Base-by-base conservation (phyloP, 2,113 vertebrate genomes). In the Sitta europaea region DNA sequence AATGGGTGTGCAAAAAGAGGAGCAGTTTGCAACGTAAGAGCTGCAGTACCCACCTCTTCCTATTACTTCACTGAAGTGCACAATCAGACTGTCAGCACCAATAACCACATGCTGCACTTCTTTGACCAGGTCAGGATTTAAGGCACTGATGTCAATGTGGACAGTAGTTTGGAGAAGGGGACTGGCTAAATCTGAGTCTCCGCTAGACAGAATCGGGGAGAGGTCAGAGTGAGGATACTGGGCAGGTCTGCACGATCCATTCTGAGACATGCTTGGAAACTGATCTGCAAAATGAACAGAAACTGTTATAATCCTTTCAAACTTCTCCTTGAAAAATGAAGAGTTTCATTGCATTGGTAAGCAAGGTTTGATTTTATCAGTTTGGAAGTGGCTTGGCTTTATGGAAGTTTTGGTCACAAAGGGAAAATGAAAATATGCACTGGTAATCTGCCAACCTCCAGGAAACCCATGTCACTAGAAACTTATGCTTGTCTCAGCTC, bases 81-180 rank as follows among this genome's bases (percentile, higher is more conserved):
- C 98, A 45, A 99, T 98, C 92, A 99, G 98, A 92, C 98, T 98
- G 47, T 99, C 98, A 3, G 98, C 97, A 92, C 99, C 98, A 62
- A 99, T 99, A 88, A 99, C 99, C 89, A 99, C 99, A 1, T 99
- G 99, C 97, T 99, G 99, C 73, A 99, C 99, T 93, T 99, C 99
- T 58, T 98, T 99, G 95, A 99, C 98, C 92, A 99, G 97, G 93
- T 99, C 99, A 0, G 99, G 99, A 97, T 99, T 99, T 88, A 99
- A 98, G 96, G 98, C 98, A 86, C 98, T 98, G 74, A 99, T 98
- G 96, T 99, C 99, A 86, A 99, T 99, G 96, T 99, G 99, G 54
- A 99, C 98, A 10, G 97, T 98, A 22, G 98, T 98, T 77, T 99
- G 98, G 95, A 99, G 98, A 88, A 99, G 97, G 4, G 99, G 99